Evolutionary conservation across 2,797 vertebrate genomes (phyloP).

Genomic region (Crocidura indochinensis): DNA sequence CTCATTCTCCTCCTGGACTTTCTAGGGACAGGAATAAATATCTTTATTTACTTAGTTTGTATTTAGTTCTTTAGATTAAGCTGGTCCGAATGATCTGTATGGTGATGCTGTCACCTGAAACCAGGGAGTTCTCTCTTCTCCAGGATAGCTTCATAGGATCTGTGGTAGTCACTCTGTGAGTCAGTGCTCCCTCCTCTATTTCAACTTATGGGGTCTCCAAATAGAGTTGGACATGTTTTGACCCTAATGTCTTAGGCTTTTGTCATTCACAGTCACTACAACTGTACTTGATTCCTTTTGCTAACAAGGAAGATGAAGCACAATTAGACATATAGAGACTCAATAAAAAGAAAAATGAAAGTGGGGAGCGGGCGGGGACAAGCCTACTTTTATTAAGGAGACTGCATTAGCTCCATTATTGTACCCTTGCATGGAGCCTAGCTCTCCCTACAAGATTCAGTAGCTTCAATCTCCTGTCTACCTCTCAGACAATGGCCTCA

Average conservation of each 20-base stretch:
- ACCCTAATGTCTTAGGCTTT: background rate
- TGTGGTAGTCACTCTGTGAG: too few species aligned
- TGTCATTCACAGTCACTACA: background rate
- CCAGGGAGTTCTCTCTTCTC: background rate
- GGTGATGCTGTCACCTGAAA: background rate
- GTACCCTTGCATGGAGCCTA: background rate
- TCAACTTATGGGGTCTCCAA: background rate
- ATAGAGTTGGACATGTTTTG: background rate
- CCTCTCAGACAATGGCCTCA: background rate
- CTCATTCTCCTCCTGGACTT: background rate
- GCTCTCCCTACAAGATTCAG: background rate
- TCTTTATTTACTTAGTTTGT: background rate
- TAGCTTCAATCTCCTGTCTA: too few species aligned
- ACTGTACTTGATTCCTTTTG: background rate
- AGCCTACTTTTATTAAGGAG: too few species aligned
- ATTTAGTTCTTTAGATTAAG: background rate
- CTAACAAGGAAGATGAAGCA: background rate
- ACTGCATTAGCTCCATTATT: background rate
- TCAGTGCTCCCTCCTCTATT: accelerated
- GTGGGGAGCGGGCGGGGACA: background rate
- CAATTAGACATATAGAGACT: background rate
- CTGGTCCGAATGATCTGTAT: background rate
- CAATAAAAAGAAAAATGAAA: background rate
- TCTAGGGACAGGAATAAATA: background rate
- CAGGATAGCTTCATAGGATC: too few species aligned